Percentiles rank a stretch among this genome's conserved stretches.
Evolutionary conservation across 2,888 invertebrate genomes (phyloP).

Genomic region (Pelosia muscerda): DNA sequence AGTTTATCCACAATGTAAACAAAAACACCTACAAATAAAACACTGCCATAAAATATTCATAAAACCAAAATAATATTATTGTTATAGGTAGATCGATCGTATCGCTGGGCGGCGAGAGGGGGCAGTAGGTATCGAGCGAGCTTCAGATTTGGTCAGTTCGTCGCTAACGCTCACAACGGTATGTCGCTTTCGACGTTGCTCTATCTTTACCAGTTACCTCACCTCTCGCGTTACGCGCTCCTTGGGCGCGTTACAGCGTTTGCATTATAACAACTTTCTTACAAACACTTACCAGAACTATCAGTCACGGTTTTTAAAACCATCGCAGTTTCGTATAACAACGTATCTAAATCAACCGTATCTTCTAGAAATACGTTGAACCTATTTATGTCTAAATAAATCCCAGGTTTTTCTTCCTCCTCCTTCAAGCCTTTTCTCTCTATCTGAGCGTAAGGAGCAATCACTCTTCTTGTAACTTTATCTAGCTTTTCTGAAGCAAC

Average conservation of each 20-base stretch:
- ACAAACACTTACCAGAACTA: conserved; percentile 78
- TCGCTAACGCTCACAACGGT: no score
- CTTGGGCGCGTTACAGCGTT: no score
- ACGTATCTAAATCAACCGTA: conserved; percentile 83
- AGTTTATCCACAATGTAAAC: conserved; percentile 85
- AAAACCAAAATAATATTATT: background rate
- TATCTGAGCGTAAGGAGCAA: conserved; percentile 86
- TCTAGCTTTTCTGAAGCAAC: conserved; percentile 81
- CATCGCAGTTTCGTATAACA: conserved; percentile 86
- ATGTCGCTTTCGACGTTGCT: no score
- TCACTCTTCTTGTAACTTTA: conserved; percentile 85
- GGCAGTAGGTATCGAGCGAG: no score
- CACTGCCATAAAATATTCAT: conserved; percentile 3
- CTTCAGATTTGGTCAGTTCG: no score
- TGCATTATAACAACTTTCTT: background rate
- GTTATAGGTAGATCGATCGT: background rate
- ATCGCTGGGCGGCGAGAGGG: no score
- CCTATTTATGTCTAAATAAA: conserved; percentile 77
- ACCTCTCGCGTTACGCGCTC: no score
- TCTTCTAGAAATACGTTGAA: conserved; percentile 85
- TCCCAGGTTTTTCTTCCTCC: conserved; percentile 67
- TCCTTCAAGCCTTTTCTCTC: conserved; percentile 75
- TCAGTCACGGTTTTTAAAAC: conserved; percentile 85
- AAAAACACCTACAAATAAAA: conserved; percentile 79
- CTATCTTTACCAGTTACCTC: no score